A percentile compares a stretch with the other conserved stretches of the same genome.
Conservation (phyloP, 2,888 invertebrate genomes). For the Phorcus lineatus region DNA sequence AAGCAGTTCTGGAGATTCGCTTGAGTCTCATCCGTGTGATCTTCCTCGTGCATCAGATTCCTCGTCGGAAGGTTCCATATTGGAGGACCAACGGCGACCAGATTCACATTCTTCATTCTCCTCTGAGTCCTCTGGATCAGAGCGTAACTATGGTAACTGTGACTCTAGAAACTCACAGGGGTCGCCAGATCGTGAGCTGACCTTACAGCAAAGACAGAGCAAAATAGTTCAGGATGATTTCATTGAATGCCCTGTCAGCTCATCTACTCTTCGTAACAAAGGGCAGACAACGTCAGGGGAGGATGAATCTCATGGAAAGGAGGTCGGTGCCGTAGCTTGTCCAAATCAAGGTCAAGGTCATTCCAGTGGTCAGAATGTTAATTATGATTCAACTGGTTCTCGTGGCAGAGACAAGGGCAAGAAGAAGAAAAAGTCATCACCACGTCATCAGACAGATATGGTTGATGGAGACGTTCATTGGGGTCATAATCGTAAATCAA, state of each 20-base stretch:
- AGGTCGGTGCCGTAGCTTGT: neutral
- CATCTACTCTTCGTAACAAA: neutral
- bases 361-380: neutral
- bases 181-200: neutral
- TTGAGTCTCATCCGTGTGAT: neutral
- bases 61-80: constrained; percentile 8
- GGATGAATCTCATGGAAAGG: neutral
- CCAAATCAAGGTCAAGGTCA: neutral
- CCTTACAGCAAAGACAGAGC: neutral
- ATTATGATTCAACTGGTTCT: neutral
- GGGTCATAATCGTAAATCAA: no score
- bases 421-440: neutral
- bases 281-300: neutral
- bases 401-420: neutral
- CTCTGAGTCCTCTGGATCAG: neutral
- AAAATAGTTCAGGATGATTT: constrained; percentile 19
- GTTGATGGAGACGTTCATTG: no score
- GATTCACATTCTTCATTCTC: neutral
- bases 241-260: neutral
- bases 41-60: neutral
- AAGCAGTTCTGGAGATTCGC: constrained; percentile 1
- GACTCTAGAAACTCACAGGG: neutral
- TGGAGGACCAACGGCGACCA: neutral
- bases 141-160: neutral
- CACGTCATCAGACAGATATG: neutral